Percentiles rank a stretch among this genome's conserved stretches.
phyloP scores from a whole-genome alignment of 2,888 invertebrate species.

The Apamea monoglypha region DNA sequence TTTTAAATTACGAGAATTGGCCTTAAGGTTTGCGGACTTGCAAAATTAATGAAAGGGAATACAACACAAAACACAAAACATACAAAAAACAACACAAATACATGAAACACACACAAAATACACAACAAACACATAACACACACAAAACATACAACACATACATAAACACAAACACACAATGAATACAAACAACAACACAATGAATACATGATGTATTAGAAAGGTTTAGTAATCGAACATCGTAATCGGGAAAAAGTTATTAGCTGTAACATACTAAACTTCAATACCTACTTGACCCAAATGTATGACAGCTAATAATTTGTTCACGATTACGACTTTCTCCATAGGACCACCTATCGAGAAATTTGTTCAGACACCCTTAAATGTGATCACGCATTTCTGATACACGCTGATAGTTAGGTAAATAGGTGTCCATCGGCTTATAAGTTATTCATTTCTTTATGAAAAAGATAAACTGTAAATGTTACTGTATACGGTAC shows the following conservation, averaged over 20 bases:
- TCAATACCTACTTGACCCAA: background rate
- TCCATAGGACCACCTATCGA: too few relatives aligned
- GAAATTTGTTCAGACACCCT: background rate
- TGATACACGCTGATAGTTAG: background rate
- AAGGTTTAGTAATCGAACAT: too few relatives aligned
- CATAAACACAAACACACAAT: too few relatives aligned
- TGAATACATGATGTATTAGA: too few relatives aligned
- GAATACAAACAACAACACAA: too few relatives aligned
- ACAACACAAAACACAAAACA: too few relatives aligned
- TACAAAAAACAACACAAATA: too few relatives aligned
- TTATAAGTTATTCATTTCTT: background rate
- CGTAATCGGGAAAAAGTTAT: background rate
- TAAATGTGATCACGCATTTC: background rate
- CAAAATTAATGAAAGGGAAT: background rate
- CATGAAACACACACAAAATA: too few relatives aligned
- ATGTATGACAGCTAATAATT: background rate
- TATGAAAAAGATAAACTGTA: background rate
- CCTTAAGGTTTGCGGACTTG: background rate
- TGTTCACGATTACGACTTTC: background rate
- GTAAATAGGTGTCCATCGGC: too few relatives aligned
- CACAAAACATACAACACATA: too few relatives aligned
- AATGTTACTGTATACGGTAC: background rate
- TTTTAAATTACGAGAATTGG: too few relatives aligned
- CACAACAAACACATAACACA: too few relatives aligned
- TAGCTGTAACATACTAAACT: background rate